phyloP scores from a whole-genome alignment of 2,113 vertebrate species.

The Aleadryas rufinucha region DNA sequence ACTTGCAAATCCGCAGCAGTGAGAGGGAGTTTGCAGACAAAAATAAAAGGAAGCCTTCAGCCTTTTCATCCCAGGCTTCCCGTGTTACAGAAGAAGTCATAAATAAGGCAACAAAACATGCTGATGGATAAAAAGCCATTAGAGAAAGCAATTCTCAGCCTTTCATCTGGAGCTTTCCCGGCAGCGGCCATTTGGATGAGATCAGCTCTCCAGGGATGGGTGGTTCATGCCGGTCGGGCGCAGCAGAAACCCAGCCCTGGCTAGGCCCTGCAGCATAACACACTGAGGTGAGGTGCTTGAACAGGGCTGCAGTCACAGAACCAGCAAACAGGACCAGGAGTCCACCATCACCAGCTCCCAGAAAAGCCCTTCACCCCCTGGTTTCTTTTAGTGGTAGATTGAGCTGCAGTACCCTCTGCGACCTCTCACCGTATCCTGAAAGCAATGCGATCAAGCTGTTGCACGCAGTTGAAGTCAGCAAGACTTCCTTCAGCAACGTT shows the following conservation, averaged over 20 bases:
- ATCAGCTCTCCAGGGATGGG: neutral
- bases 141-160: neutral
- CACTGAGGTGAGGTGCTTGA: neutral
- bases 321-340: neutral
- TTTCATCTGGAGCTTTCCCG: neutral
- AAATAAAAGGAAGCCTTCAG: neutral
- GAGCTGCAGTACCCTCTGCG: neutral
- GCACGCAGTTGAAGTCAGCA: neutral
- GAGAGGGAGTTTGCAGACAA: neutral
- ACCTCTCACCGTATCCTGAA: fast-evolving
- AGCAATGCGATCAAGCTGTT: fast-evolving
- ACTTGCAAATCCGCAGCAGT: neutral
- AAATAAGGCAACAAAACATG: conserved; percentile 28
- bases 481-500: neutral
- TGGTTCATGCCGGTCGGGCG: fast-evolving
- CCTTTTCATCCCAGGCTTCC: neutral
- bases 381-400: neutral
- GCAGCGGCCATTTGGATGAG: neutral
- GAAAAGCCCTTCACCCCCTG: neutral
- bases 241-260: neutral
- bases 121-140: neutral
- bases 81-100: neutral
- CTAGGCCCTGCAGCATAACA: fast-evolving
- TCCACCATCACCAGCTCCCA: neutral
- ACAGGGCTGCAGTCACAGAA: neutral